Base-by-base conservation (phyloP, 2,888 invertebrate species). In the Gryllus longicercus region DNA sequence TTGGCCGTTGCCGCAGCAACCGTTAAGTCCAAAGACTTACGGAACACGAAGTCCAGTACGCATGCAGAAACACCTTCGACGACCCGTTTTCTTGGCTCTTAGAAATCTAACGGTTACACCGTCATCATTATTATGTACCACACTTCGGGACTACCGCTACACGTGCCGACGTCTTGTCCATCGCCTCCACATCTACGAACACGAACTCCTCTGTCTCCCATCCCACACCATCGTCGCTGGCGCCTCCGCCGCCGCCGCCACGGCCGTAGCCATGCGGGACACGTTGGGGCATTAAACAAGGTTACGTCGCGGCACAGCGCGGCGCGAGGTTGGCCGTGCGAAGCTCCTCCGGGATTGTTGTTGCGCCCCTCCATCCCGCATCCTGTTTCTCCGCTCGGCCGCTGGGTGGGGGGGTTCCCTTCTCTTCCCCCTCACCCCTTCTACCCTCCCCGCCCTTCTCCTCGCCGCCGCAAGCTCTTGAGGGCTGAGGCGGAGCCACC, bases 251-350 rank as follows among this genome's bases (percentile, higher is more conserved):
- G 63, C 16, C n/a, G n/a, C 63, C n/a, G 14, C 10, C 63, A 14
- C 14, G 63, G 63, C 63, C 14, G n/a, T 63, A 14, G 63, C 63
- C 63, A 63, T 63, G 63, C 14, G 63, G n/a, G 63, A 63, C 63
- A 63, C 63, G 63, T 63, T 18, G 63, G 16, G n/a, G n/a, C 63
- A 63, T 63, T 63, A 63, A 63, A 63, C 63, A 63, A 63, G 63
- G 63, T 63, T 63, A 63, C 63, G 63, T n/a, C 63, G 63, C 63
- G 16, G 63, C 16, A 63, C 63, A 14, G 4, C 63, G 63, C 63
- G 16, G 63, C 16, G 16, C n/a, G 38, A 38, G 38, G 38, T 38
- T 10, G 38, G 38, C 38, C 38, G 38, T 38, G 38, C 38, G 38
- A 38, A 8, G 38, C 38, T 38, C 38, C 38, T 38, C 38, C 38